Conservation (phyloP, 2,888 invertebrate species). For the Nomada goodeniana region DNA sequence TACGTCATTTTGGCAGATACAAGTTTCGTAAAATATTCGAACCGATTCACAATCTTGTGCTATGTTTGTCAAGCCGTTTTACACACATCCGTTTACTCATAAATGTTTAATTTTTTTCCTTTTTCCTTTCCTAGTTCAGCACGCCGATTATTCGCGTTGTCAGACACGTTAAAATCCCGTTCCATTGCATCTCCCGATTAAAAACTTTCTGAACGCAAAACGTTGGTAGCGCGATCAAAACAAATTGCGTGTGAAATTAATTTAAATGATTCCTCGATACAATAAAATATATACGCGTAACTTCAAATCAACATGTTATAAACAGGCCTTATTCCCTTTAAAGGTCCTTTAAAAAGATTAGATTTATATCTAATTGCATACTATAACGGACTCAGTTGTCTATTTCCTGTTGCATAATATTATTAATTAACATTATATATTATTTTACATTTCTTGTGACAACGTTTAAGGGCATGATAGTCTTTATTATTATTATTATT, state of each 20-base stretch:
- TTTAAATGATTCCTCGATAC: constrained; percentile 65
- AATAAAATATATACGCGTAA: constrained; percentile 71
- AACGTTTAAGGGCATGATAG: constrained; percentile 62
- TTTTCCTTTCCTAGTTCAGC: neutral
- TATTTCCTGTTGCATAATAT: constrained; percentile 77
- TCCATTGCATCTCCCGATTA: constrained; percentile 15
- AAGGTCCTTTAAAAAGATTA: constrained; percentile 78
- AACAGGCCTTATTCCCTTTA: constrained; percentile 75
- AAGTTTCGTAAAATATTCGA: constrained; percentile 45
- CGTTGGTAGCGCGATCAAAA: constrained; percentile 27
- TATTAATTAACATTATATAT: constrained; percentile 81
- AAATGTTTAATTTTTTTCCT: constrained; percentile 6
- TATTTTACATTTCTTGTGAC: constrained; percentile 80
- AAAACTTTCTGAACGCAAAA: constrained; percentile 22
- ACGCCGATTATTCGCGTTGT: neutral
- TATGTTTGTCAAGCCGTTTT: constrained; percentile 68
- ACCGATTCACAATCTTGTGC: constrained; percentile 63
- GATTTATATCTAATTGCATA: constrained; percentile 76
- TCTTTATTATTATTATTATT: constrained; percentile 21
- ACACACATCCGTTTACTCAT: constrained; percentile 51
- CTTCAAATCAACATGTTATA: constrained; percentile 74
- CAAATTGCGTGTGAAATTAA: constrained; percentile 59
- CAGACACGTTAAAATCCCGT: constrained; percentile 28
- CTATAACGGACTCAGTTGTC: constrained; percentile 76
- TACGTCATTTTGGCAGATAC: constrained; percentile 68